Base-by-base conservation (phyloP, 1,140 invertebrate genomes). In the Megathymus violae region DNA sequence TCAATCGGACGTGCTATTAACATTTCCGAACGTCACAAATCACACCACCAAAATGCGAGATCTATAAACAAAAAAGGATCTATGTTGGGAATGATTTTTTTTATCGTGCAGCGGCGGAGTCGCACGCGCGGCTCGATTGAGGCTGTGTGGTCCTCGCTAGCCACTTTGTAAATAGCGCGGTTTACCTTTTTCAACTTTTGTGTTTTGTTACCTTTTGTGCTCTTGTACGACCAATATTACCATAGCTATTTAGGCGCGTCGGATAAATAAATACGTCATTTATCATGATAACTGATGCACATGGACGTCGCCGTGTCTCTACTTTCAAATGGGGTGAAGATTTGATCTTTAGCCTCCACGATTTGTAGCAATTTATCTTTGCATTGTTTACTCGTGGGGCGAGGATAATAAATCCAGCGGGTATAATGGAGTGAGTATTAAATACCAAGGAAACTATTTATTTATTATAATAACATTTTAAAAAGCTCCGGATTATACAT, bases 131-230 rank as follows among this genome's bases (percentile, higher is more conserved):
- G 88, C 80, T 75, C 87, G 87, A 91, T 91, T 91, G 88, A 86
- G 88, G 79, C 80, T 88, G 88, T 91, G 88, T 91, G 88, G 87
- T 89, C 87, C 87, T 78, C 84, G 82, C 85, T 88, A 88, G 88
- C 87, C 88, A 91, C 88, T 91, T 91, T 91, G 88, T 91, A 91
- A 91, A 91, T 91, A 91, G 88, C 86, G 88, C 88, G 88, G 87
- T 91, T 91, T 91, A 88, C 87, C 88, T 91, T 91, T 91, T 91
- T 91, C 88, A 88, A 91, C 88, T 91, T 91, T 89, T 91, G 86
- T 91, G 88, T 91, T 91, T 91, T 91, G 88, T 91, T 91, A 91
- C 88, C 88, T 91, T 91, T 91, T 91, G 88, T 89, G 85, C 85
- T 85, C 82, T 91, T 89, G 85, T 91, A 91, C 81, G 80, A 80